Base-by-base conservation (phyloP, 2,888 invertebrate species). In the Calameuta pallipes region DNA sequence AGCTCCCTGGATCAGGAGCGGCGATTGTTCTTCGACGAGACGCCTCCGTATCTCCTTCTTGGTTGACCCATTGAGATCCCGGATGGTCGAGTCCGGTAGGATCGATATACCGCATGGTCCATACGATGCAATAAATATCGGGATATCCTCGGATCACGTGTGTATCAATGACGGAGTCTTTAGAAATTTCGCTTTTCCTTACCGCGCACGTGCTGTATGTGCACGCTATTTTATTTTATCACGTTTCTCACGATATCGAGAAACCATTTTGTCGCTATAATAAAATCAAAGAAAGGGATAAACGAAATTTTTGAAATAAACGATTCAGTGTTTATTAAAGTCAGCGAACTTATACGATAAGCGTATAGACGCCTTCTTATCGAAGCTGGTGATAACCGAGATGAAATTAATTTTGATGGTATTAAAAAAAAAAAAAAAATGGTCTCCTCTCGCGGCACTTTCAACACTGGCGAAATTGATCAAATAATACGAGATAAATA, bases 401-500 rank as follows among this genome's bases (percentile, higher is more conserved):
- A 37, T 37, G 1, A 13, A 37, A 13, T 37, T 1, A 37, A 4
- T 37, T 12, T 37, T 1, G 13, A 37, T 37, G 37, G 4, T 37
- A 1, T 37, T 37, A 37, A 4, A 37, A 37, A 13, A 37, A 37
- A 36, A 36, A 12, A 12, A 3, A 3, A 12, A 3, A 3, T 13
- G 0, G 3, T 36, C 37, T 13, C 4, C 13, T 13, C 13, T 13
- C 13, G 1, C 3, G 13, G 13, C 37, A 37, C 4, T 1, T 4
- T 13, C 4, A 4, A 4, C 4, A 12, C 30, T 31, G 1, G 75
- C 75, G 70, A 36, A 80, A 79, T 75, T 74, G 80, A 75, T 75
- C 78, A 80, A 79, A 79, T 82, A 82, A 83, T 84, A 80, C 79
- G 74, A 69, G 83, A 85, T 81, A 84, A 84, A 83, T 82, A 80